Evolutionary conservation across 2,797 vertebrate species (phyloP), one percentile per base, ranked within the genome.

Genomic region (Champsocephalus gunnari): DNA sequence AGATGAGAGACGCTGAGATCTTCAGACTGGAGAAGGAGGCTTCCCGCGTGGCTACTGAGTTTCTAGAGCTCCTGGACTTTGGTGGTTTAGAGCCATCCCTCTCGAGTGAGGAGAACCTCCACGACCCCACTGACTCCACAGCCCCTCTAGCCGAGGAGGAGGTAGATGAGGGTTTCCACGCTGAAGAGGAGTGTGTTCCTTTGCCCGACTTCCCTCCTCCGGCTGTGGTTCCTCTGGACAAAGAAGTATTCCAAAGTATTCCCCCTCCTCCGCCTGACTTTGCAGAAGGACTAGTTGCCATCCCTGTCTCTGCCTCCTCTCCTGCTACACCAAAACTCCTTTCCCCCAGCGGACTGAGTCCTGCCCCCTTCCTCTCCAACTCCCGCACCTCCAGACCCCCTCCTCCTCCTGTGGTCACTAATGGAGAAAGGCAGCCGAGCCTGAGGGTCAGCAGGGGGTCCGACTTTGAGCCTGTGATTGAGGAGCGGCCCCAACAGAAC

Each of bases 31-130:
- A 98, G 89, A 97, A 96, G 80, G 96, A 98, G 58, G 96, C 97
- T 6, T 97, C 96, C 5, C 95, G 96, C 0, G 96, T 97, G 58
- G 97, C 96, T 3, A 97, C 97, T 0, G 96, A 97, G 77, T 98
- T 97, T 80, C 89, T 98, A 75, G 97, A 97, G 24, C 94, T 97
- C 81, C 90, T 98, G 84, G 96, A 97, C 93, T 97, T 97, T 51
- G 96, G 96, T 3, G 93, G 90, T 47, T 90, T 97, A 14, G 96
- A 97, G 74, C 94, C 73, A 0, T 96, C 96, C 0, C 93, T 97
- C 14, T 96, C 96, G 0, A 96, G 93, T 0, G 96, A 97, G 79
- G 96, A 96, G 71, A 96, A 96, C 47, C 93, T 96, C 73, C 95
- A 95, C 2, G 94, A 96, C 74, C 92, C 94, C 0, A 91, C 90